Evolutionary conservation across 30 jellyfish, hydroid and myxozoan species (phyloP), one percentile per base, ranked within the genome.

Genomic region (Morbakka virulenta): DNA sequence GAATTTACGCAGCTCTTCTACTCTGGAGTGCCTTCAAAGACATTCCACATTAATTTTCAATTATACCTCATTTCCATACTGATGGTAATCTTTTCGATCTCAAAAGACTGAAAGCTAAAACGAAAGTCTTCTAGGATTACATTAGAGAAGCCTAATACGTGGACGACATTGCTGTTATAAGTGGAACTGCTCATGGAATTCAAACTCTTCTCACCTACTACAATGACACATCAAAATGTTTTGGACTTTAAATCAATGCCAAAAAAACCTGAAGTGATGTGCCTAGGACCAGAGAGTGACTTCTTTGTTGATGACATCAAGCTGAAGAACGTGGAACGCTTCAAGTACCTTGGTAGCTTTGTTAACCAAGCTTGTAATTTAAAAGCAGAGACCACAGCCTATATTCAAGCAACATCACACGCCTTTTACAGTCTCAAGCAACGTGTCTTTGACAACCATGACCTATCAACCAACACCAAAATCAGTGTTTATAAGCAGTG

Each of bases 91-190:
- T 47, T 77, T 53, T 24, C 50, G n/a, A n/a, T n/a, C n/a, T n/a
- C n/a, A n/a, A n/a, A n/a, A n/a, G n/a, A n/a, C n/a, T n/a, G n/a
- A n/a, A n/a, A n/a, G n/a, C n/a, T n/a, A n/a, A n/a, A n/a, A n/a
- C n/a, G n/a, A n/a, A n/a, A n/a, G n/a, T n/a, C 52, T 35, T 32
- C 32, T 22, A 2, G 17, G 81, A 11, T 3, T 63, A 13, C 86
- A 50, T 81, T 73, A 52, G 93, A 69, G 93, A 81, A 57, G 93
- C 93, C 13, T 77, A 73, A 52, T 69, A 64, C 36, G 81, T 30
- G 3, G 70, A 62, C 84, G 71, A 76, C 13, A 52, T 62, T n/a
- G 77, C 87, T 2, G 32, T 31, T 30, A 27, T 57, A 47, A 9
- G 2, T 31, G 87, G 33, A 50, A n/a, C n/a, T n/a, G n/a, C n/a